phyloP scores from a whole-genome alignment of 2,888 invertebrate species.

The Dryobotodes eremita region DNA sequence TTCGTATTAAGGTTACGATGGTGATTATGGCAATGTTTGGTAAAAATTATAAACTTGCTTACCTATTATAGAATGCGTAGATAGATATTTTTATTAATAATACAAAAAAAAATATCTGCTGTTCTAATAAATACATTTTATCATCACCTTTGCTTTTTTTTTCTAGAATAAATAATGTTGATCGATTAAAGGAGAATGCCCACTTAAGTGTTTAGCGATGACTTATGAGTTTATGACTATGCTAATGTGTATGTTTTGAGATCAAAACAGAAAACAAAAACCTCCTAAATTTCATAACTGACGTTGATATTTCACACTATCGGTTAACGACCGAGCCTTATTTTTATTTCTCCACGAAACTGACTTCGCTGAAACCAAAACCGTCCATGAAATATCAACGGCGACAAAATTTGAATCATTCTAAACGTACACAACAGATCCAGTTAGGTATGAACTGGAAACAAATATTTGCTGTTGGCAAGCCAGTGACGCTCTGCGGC shows the following conservation, averaged over 20 bases:
- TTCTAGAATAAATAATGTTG: neutral
- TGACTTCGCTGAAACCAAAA: conserved; percentile 9
- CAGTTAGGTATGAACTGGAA: conserved; percentile 57
- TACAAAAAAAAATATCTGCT: neutral
- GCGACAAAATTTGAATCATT: conserved; percentile 49
- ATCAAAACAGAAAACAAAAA: neutral
- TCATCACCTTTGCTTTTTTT: no score
- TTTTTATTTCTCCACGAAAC: conserved; percentile 2
- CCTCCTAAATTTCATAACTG: neutral
- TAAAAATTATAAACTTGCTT: neutral
- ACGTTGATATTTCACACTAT: neutral
- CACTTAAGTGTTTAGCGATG: neutral
- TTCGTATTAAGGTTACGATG: conserved; percentile 5
- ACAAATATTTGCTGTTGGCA: conserved; percentile 64
- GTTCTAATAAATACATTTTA: neutral
- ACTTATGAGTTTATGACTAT: neutral
- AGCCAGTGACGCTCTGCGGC: conserved; percentile 58
- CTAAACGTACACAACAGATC: conserved; percentile 53
- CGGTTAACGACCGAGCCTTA: neutral
- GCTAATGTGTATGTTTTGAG: neutral
- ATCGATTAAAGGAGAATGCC: neutral
- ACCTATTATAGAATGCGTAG: neutral
- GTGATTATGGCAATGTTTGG: neutral
- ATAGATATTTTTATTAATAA: neutral
- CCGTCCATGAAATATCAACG: conserved; percentile 34